Evolutionary conservation across 2,797 vertebrate species (phyloP), one percentile per base, ranked within the genome.

Genomic region (Pangasius macronema): DNA sequence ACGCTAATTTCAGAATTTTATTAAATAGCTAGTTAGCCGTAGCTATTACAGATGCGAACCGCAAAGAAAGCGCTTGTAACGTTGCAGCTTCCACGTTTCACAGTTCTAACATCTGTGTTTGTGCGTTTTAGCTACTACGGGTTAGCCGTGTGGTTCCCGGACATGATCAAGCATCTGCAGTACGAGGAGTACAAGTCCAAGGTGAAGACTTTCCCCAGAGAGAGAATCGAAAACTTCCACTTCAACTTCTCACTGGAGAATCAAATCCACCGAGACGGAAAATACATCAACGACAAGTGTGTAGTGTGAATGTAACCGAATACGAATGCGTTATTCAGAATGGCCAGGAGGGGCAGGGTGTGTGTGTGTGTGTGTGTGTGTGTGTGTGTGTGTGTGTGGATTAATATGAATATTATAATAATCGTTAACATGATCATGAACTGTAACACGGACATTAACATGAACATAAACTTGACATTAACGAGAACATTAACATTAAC

Each of bases 171-270:
- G 1, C 97, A 99, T 89, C 95, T 97, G 85, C 98, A 99, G 93
- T 94, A 97, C 0, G 95, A 97, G 88, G 97, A 97, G 0, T 99
- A 99, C 18, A 94, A 96, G 76, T 95, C 96, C 46, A 97, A 94
- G 88, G 94, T 97, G 92, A 98, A 97, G 93, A 91, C 94, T 0
- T 97, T 99, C 85, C 92, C 97, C 0, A 88, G 91, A 63, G 97
- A 99, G 89, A 93, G 93, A 8, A 95, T 99, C 53, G 95, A 95
- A 5, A 94, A 96, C 1, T 95, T 97, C 92, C 96, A 96, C 57
- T 98, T 99, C 89, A 99, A 99, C 93, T 99, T 99, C 91, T 97
- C 97, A 0, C 92, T 99, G 94, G 96, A 97, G 92, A 99, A 99
- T 89, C 98, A 99, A 93, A 93, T 98, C 89, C 97, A 99, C 39